These are phyloP conservation scores for Spheniscus humboldti DNA, from an alignment of 2,797 vertebrate species.

Conservation along the genomic window DNA sequence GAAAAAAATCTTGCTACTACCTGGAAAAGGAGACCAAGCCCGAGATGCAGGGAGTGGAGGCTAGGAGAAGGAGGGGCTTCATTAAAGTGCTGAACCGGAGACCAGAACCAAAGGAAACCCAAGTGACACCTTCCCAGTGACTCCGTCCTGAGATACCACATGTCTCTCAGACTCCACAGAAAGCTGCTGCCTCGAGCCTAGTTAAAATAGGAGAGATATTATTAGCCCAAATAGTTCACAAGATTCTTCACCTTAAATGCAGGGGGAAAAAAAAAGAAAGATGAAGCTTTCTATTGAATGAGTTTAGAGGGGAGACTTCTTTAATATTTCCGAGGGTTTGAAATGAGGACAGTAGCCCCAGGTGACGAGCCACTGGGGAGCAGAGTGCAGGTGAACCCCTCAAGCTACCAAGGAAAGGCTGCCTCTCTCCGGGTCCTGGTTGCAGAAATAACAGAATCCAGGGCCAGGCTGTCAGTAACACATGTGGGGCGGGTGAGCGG, in stretches of 20 bases:
- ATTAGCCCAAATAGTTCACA: neutral
- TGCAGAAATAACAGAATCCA: neutral
- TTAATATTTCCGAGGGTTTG: accelerated
- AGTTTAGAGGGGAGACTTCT: neutral
- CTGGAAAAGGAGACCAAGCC: neutral
- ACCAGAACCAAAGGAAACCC: neutral
- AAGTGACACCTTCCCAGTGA: neutral
- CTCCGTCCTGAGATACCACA: accelerated
- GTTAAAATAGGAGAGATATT: neutral
- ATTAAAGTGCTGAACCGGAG: neutral
- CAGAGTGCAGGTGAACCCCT: neutral
- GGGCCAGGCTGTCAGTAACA: neutral
- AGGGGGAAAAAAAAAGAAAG: neutral
- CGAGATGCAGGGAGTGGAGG: accelerated
- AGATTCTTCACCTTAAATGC: neutral
- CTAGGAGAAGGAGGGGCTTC: neutral
- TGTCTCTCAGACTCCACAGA: neutral
- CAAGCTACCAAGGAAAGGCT: neutral
- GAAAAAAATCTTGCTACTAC: neutral
- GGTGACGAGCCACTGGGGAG: neutral
- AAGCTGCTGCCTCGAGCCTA: neutral
- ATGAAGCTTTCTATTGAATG: neutral
- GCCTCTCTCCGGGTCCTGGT: neutral
- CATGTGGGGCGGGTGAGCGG: neutral
- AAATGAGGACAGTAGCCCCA: neutral